Percentiles rank a stretch among this genome's conserved stretches.
Evolutionary conservation across 2,113 vertebrate species (phyloP).

Genomic region (Catharus bicknelli): DNA sequence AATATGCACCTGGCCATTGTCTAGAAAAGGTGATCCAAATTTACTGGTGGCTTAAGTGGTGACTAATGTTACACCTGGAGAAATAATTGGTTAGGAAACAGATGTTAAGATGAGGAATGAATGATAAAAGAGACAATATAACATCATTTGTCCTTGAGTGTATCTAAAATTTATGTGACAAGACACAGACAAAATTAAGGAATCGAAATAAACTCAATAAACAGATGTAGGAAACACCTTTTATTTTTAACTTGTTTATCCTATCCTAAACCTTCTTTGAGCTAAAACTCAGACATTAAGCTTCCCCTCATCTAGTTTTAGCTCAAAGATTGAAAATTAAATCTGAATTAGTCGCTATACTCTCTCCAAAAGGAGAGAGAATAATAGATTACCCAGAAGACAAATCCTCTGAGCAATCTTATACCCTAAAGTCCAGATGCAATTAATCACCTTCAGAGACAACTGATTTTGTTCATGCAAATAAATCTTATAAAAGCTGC

Average conservation of each 20-base stretch:
- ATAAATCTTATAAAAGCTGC: neutral
- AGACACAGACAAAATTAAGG: neutral
- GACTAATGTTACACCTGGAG: neutral
- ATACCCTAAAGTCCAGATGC: neutral
- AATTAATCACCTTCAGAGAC: neutral
- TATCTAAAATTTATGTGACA: neutral
- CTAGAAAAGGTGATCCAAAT: neutral
- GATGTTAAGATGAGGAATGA: neutral
- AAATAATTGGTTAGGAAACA: neutral
- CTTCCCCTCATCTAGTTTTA: neutral
- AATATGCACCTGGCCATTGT: neutral
- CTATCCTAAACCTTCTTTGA: neutral
- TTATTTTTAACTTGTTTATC: neutral
- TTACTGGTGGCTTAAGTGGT: neutral
- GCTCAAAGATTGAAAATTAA: neutral
- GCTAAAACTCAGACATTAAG: neutral
- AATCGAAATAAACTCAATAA: neutral
- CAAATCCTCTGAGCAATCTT: neutral
- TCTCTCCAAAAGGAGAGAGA: neutral
- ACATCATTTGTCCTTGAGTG: neutral
- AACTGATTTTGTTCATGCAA: neutral
- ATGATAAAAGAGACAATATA: neutral
- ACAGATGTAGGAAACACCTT: neutral
- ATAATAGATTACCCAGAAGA: neutral
- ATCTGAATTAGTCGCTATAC: neutral